Percentiles rank a stretch among this genome's conserved stretches.
Evolutionary conservation across 2,888 invertebrate species (phyloP).

Genomic region (Xanthia togata): DNA sequence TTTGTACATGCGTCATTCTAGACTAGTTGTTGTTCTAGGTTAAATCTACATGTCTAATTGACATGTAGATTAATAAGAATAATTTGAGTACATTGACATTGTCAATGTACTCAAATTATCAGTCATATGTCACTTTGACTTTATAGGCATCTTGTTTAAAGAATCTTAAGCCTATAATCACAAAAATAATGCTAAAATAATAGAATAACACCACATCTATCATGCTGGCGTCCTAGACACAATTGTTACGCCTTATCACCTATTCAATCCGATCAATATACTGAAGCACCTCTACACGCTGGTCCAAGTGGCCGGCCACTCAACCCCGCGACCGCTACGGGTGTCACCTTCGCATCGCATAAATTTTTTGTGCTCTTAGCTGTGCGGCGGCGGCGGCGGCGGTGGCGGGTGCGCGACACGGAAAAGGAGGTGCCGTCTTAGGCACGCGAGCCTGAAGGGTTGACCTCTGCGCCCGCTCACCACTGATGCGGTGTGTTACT

Average conservation of each 20-base stretch:
- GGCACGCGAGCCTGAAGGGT: slow-evolving; percentile 82
- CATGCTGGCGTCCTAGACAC: not conserved
- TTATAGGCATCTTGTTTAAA: not conserved
- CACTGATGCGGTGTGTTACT: slow-evolving; percentile 40
- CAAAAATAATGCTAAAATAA: not conserved
- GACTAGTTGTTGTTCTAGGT: not conserved
- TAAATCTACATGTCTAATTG: no score
- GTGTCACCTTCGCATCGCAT: slow-evolving; percentile 80
- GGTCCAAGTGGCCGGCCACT: slow-evolving; percentile 38
- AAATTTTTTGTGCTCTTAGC: slow-evolving; percentile 87
- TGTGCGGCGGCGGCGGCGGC: slow-evolving; percentile 61
- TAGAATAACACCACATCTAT: not conserved
- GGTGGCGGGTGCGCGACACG: slow-evolving; percentile 77
- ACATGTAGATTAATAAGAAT: no score
- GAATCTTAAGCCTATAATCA: not conserved
- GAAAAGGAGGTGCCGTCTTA: slow-evolving; percentile 88
- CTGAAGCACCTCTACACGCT: slow-evolving; percentile 21
- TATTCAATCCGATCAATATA: slow-evolving; percentile 2
- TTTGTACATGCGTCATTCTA: not conserved
- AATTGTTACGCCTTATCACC: not conserved
- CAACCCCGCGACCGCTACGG: slow-evolving; percentile 56
- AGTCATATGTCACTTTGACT: not conserved
- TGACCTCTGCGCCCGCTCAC: slow-evolving; percentile 76
- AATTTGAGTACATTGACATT: no score
- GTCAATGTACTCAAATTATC: no score